Conservation (phyloP, 2,113 vertebrate species). For the Sinocyclocheilus rhinocerous region DNA sequence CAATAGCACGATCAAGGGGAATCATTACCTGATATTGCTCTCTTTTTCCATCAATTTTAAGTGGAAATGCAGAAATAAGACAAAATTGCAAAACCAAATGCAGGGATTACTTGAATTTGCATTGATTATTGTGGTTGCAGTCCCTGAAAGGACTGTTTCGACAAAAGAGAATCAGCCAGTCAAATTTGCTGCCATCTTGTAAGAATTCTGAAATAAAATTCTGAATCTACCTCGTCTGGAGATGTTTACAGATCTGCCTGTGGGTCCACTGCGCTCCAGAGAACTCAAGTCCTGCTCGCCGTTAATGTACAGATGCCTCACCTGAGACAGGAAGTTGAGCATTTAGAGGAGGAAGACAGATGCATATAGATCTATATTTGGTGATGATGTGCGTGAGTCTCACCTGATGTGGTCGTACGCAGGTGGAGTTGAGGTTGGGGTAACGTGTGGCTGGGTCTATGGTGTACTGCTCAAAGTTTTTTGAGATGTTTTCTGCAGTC, state of each 20-base stretch:
- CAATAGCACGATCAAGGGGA: background rate
- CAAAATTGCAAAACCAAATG: background rate
- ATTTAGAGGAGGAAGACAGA: background rate
- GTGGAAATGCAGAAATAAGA: constrained; percentile 1
- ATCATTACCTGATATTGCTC: background rate
- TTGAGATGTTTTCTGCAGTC: constrained; percentile 94
- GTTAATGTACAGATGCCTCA: constrained; percentile 86
- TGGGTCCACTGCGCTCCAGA: constrained; percentile 75
- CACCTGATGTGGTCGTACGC: constrained; percentile 90
- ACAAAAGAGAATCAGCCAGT: background rate
- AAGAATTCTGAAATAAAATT: background rate
- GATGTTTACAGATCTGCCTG: constrained; percentile 79
- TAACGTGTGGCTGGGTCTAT: constrained; percentile 91
- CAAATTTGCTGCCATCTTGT: background rate
- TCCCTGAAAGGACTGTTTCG: background rate
- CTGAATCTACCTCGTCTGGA: constrained; percentile 78
- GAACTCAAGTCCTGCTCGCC: constrained; percentile 76
- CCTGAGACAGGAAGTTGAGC: constrained; percentile 68
- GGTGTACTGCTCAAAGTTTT: constrained; percentile 95
- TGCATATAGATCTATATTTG: background rate
- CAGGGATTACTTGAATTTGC: background rate
- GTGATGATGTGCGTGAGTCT: constrained; percentile 43
- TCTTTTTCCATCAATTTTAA: constrained; percentile 1
- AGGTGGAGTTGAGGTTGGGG: constrained; percentile 91
- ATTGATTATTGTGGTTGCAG: background rate